Evolutionary conservation across 2,113 vertebrate genomes (phyloP), one percentile per base, ranked within the genome.

Genomic region (Paradisaea rubra): DNA sequence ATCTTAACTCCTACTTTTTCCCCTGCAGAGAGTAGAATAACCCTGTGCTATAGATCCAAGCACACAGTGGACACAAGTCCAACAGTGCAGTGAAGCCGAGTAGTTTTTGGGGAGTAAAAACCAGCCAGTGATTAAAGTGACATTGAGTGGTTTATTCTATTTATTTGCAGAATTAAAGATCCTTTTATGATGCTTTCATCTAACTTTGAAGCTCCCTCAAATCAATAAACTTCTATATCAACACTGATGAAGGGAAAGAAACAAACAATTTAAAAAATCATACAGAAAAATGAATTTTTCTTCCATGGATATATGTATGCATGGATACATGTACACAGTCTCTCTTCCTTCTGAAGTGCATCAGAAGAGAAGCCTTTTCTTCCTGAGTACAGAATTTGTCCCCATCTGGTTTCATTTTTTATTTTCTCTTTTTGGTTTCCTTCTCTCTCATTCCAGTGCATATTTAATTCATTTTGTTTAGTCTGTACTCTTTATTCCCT

Each of bases 371-470:
- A 68, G 7, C 12, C 3, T 61, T 72, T 49, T 63, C 83, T 72
- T 31, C 49, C 52, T 30, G 20, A 91, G 49, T 27, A 59, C 14
- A 78, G n/a, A 77, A 69, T 86, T 71, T 71, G 18, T 81, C 33
- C 24, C 77, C 95, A 97, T 95, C 88, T 94, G 94, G 68, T 97
- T 97, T 71, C 35, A 95, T 93, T 96, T 95, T 94, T 80, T 69
- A 64, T 69, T 88, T 90, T 96, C 65, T 80, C 77, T 64, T 78
- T 85, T 69, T 54, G 5, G 52, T 81, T 95, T 88, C 89, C 73
- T 89, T 79, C 81, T 93, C 69, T 88, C 60, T 57, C 86, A 83
- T 88, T 93, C 68, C 91, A 84, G 60, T 68, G 44, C 86, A 52
- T 77, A 93, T 94, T 92, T 92, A 91, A 95, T 91, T 93, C 41